Conservation (phyloP, 2,113 vertebrate species). For the Heteronetta atricapilla region DNA sequence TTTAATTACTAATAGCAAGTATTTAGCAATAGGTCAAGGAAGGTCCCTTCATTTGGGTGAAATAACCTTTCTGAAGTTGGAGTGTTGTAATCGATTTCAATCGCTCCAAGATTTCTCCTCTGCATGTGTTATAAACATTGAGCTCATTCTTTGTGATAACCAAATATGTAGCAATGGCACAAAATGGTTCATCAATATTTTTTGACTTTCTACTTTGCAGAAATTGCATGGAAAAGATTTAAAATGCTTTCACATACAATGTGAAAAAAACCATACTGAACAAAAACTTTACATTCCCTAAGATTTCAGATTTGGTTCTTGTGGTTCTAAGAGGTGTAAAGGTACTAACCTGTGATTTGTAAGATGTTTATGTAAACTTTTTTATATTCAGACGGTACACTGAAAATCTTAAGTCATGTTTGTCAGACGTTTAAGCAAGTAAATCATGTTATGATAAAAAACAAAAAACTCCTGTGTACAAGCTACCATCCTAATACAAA, state of each 20-base stretch:
- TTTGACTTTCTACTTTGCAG: background rate
- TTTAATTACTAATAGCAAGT: background rate
- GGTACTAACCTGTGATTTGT: background rate
- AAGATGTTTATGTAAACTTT: background rate
- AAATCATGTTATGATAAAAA: background rate
- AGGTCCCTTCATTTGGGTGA: background rate
- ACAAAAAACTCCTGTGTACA: fast-evolving
- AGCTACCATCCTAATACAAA: background rate
- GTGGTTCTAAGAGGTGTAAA: background rate
- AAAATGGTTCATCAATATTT: background rate
- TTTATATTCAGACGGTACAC: background rate
- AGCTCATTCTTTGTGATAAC: background rate
- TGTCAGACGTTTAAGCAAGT: background rate
- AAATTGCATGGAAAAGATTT: background rate
- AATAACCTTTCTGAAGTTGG: background rate
- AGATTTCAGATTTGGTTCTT: background rate
- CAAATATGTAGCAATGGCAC: background rate
- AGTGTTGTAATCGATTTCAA: background rate
- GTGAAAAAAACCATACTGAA: background rate
- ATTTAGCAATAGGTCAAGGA: background rate
- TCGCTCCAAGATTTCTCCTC: background rate
- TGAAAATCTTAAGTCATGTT: background rate
- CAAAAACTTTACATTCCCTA: background rate
- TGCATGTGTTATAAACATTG: background rate
- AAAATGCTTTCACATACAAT: background rate